Base-by-base conservation (phyloP, 2,797 vertebrate species). In the Crax fasciolata region DNA sequence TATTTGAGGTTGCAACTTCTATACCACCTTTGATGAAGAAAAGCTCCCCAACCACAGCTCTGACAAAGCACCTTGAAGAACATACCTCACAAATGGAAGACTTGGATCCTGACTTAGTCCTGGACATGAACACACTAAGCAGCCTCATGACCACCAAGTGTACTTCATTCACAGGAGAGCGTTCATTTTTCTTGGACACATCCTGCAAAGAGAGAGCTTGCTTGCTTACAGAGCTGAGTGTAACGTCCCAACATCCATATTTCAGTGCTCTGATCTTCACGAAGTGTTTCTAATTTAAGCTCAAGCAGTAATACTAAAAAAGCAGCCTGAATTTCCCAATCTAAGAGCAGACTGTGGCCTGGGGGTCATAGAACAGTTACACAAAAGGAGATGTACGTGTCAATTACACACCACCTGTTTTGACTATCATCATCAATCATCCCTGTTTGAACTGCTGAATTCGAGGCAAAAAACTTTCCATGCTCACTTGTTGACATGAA, bases 121-220 rank as follows among this genome's bases (percentile, higher is more conserved):
- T 98, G 70, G 99, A 99, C 99, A 99, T 99, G 97, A 99, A 99
- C 75, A 99, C 99, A 7, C 99, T 99, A 44, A 99, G 98, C 8
- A 99, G 98, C 77, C 99, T 98, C 99, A 99, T 99, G 62, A 99
- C 99, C 65, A 99, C 99, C 95, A 99, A 94, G 81, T 99, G 99
- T 73, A 99, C 99, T 96, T 99, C 99, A 21, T 99, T 99, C 93
- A 99, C 98, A 25, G 99, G 96, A 41, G 98, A 99, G 62, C 99
- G 99, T 38, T 99, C 99, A 0, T 99, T 99, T 93, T 99, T 99
- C 98, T 98, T 99, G 62, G 99, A 99, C 49, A 99, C 99, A 3
- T 99, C 99, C 99, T 99, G 93, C 21, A 83, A 54, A 59, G 20
- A 70, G 35, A 90, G 43, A 84, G 44, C 21, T 80, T 44, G 11